phyloP scores from a whole-genome alignment of 2,888 invertebrate genomes.

The Meteorus cinctellus region DNA sequence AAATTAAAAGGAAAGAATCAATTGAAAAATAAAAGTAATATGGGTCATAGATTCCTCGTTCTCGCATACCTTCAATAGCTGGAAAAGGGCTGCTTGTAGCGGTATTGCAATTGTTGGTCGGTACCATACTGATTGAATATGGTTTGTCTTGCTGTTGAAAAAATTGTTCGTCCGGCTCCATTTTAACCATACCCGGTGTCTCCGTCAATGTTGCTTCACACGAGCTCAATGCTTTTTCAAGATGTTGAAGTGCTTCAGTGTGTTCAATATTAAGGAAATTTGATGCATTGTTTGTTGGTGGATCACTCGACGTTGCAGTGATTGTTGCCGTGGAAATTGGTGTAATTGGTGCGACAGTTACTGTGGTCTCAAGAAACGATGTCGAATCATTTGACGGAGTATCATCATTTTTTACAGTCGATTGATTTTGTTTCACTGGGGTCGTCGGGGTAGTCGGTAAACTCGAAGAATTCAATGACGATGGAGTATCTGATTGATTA shows the following conservation, averaged over 20 bases:
- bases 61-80: slow-evolving; percentile 68
- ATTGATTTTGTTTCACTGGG: slow-evolving; percentile 53
- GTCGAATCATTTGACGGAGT: slow-evolving; percentile 51
- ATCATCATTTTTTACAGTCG: slow-evolving; percentile 60
- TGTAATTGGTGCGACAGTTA: slow-evolving; percentile 52
- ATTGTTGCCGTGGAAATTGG: slow-evolving; percentile 52
- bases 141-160: slow-evolving; percentile 68
- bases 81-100: slow-evolving; percentile 66
- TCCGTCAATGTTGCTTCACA: slow-evolving; percentile 71
- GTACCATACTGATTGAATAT: slow-evolving; percentile 70
- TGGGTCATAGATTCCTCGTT: neutral
- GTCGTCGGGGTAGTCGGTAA: slow-evolving; percentile 58
- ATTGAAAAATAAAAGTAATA: neutral
- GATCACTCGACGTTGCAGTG: slow-evolving; percentile 46
- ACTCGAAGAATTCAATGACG: slow-evolving; percentile 56
- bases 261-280: slow-evolving; percentile 70
- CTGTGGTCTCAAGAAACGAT: slow-evolving; percentile 49
- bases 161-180: slow-evolving; percentile 71
- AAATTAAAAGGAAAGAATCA: neutral
- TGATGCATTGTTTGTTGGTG: slow-evolving; percentile 60
- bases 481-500: slow-evolving; percentile 54
- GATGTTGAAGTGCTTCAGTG: slow-evolving; percentile 70
- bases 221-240: slow-evolving; percentile 69
- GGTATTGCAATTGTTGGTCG: slow-evolving; percentile 59
- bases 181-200: slow-evolving; percentile 70